Evolutionary conservation across 2,888 invertebrate genomes (phyloP).

Genomic region (Netelia melanura): DNA sequence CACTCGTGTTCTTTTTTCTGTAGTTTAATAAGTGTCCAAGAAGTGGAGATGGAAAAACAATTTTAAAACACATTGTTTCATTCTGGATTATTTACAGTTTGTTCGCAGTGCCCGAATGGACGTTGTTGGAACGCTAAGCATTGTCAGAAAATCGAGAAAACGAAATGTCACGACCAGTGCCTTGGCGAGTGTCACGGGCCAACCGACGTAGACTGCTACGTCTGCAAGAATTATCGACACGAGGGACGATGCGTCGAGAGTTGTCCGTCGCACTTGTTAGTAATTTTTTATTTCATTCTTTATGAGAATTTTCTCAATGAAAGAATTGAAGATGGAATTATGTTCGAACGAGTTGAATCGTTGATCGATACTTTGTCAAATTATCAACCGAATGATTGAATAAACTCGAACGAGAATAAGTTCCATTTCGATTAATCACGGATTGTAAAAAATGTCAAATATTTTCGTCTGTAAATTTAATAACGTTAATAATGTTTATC

Average conservation of each 20-base stretch:
- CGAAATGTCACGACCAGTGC: slow-evolving; percentile 90
- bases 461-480: background rate
- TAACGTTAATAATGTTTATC: no score
- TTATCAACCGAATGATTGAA: background rate
- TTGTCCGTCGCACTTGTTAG: slow-evolving; percentile 90
- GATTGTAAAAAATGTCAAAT: background rate
- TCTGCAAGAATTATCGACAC: slow-evolving; percentile 88
- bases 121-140: slow-evolving; percentile 85
- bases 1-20: background rate
- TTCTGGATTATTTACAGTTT: slow-evolving; percentile 85
- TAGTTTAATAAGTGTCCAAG: background rate
- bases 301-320: background rate
- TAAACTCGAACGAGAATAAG: background rate
- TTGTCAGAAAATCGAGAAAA: slow-evolving; percentile 86
- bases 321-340: no score
- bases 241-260: slow-evolving; percentile 87
- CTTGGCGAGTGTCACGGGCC: slow-evolving; percentile 90
- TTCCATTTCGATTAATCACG: background rate
- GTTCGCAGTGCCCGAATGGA: slow-evolving; percentile 87
- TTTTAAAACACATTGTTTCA: background rate
- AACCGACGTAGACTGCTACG: slow-evolving; percentile 87
- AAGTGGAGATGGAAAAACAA: background rate
- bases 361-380: background rate
- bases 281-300: slow-evolving; percentile 65
- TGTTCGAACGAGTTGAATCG: background rate